A percentile compares a stretch with the other conserved stretches of the same genome.
phyloP scores from a whole-genome alignment of 1,140 invertebrate genomes.

The Trachelipus rathkii region DNA sequence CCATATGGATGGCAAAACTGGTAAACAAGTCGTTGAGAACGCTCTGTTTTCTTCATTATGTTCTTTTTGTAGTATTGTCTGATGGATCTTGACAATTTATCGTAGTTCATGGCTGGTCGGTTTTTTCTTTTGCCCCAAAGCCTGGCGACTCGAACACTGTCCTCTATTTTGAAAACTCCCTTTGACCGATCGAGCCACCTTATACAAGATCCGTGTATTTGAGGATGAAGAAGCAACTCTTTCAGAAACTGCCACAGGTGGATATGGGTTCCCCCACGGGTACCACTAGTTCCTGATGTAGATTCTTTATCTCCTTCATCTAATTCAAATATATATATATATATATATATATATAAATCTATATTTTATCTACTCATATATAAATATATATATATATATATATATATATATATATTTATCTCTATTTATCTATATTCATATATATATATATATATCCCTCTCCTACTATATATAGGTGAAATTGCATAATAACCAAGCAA shows the following conservation, averaged over 20 bases:
- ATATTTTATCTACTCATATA: too few species aligned
- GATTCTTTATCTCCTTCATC: conserved; percentile 59
- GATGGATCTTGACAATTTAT: conserved; percentile 95
- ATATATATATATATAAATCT: too few species aligned
- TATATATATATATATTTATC: too few species aligned
- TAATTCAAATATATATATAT: conserved; percentile 46
- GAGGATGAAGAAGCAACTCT: conserved; percentile 82
- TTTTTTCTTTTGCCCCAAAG: conserved; percentile 97
- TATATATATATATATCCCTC: too few species aligned
- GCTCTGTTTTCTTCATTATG: conserved; percentile 99
- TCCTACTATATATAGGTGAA: too few species aligned
- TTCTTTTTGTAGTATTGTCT: conserved; percentile 99
- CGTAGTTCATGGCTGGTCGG: conserved; percentile 98
- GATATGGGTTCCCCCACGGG: conserved; percentile 74
- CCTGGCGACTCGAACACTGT: conserved; percentile 89
- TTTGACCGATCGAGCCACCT: conserved; percentile 90
- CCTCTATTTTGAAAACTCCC: conserved; percentile 98
- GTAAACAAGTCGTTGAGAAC: conserved; percentile 96
- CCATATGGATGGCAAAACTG: conserved; percentile 96
- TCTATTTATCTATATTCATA: too few species aligned
- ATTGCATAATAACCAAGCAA: too few species aligned
- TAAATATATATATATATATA: too few species aligned
- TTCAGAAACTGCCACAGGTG: conserved; percentile 99
- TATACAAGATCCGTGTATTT: conserved; percentile 84
- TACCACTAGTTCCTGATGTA: conserved; percentile 47